Evolutionary conservation across 1,140 invertebrate species (phyloP), one percentile per base, ranked within the genome.

Genomic region (Microplitis mediator): DNA sequence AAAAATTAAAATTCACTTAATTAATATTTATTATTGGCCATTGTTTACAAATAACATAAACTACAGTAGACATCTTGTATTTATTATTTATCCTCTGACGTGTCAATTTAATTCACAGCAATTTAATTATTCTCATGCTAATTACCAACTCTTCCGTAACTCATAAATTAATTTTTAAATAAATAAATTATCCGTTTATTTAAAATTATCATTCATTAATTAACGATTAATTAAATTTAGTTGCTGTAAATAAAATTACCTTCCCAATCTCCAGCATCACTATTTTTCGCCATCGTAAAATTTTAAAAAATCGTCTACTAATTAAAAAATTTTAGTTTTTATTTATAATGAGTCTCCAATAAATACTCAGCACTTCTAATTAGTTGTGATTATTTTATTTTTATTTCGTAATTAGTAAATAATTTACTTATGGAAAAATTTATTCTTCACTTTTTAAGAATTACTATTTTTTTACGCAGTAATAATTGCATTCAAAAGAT

Each of bases 251-350:
- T 45, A 9, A 8, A 50, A 34, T 65, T 64, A 71, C 69, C 62
- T 65, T 71, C 69, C 69, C 69, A 71, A 52, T 65, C 69, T 4
- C 50, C 52, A 54, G 61, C 69, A 16, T 71, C 69, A n/a, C 31
- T 56, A 11, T 51, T 54, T 71, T 64, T 71, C 50, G 69, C 32
- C 69, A 71, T 71, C 31, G 34, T 8, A n/a, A 51, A 31, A 11
- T 71, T 1, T 13, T 36, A 14, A 64, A n/a, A 14, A 6, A 9
- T 9, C 39, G 39, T 45, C 8, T 5, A 45, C 3, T 3, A 45
- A 45, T 45, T 45, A 45, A 45, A 45, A 8, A 45, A 45, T 9
- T 45, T 45, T 6, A 9, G 6, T 45, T 45, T 39, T 11, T 9
- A 45, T 45, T 6, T 11, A 45, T 6, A 45, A 1, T 45, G 1